Base-by-base conservation (phyloP, 2,797 vertebrate species). In the Chelonia mydas region DNA sequence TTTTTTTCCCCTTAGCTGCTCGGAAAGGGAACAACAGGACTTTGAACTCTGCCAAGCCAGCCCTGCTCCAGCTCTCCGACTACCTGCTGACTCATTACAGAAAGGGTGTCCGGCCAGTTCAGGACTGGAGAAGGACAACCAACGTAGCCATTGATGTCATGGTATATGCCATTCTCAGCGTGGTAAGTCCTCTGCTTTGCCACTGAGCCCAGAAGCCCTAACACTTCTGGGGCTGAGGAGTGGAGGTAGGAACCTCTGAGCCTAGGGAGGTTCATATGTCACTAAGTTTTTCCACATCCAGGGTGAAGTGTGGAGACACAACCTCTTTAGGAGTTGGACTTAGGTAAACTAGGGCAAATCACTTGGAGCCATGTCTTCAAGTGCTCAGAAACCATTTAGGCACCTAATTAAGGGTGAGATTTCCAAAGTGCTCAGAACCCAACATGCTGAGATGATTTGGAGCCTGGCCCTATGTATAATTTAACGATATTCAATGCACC, bases 111-210 rank as follows among this genome's bases (percentile, higher is more conserved):
- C 98, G 99, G 68, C 99, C 99, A 0, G 99, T 99, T 79, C 97
- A 97, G 21, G 98, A 99, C 98, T 99, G 99, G 99, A 98, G 99
- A 87, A 98, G 97, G 0, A 99, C 99, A 23, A 99, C 99, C 2
- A 98, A 97, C 0, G 98, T 99, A 88, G 98, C 98, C 95, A 99
- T 99, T 0, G 99, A 99, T 45, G 98, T 99, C 88, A 99, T 99
- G 98, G 98, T 99, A 77, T 99, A 99, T 0, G 99, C 99, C 86
- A 99, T 99, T 95, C 99, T 99, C 90, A 99, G 97, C 0, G 99
- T 99, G 99, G 99, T 99, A 97, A 98, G 99, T 96, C 1, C 68
- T 15, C 15, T 0, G 25, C 57, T 86, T 37, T 68, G 11, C 11
- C 50, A 11, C 4, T 2, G 3, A 41, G 55, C 6, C 0, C 23